phyloP scores from a whole-genome alignment of 2,113 vertebrate species.

The Lepisosteus osseus region DNA sequence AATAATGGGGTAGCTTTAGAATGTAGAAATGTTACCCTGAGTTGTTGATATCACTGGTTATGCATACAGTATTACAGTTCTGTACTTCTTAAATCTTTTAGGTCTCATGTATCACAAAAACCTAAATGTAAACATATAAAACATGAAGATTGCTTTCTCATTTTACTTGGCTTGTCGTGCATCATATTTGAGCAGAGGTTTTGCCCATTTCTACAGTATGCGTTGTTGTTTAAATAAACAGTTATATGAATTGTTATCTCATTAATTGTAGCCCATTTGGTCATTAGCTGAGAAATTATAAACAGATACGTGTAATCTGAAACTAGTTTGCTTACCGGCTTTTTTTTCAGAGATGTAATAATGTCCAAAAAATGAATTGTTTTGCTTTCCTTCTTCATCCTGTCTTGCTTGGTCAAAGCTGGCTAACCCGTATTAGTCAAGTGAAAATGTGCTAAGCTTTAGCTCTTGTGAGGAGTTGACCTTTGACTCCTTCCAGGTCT shows the following conservation, averaged over 20 bases:
- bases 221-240: too few relatives aligned
- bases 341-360: conserved; percentile 61
- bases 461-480: conserved; percentile 63
- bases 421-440: conserved; percentile 30
- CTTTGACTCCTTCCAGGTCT: conserved; percentile 83
- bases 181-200: too few relatives aligned
- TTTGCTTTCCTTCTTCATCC: conserved; percentile 63
- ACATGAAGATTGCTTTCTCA: too few relatives aligned
- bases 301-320: neutral
- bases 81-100: too few relatives aligned
- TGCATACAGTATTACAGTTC: too few relatives aligned
- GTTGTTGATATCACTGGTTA: too few relatives aligned
- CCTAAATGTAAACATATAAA: too few relatives aligned
- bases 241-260: neutral
- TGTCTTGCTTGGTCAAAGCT: conserved; percentile 31
- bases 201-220: too few relatives aligned
- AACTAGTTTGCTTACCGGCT: conserved; percentile 58
- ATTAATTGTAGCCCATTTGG: neutral
- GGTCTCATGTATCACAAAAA: too few relatives aligned
- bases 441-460: conserved; percentile 51
- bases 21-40: too few relatives aligned
- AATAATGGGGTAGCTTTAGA: too few relatives aligned
- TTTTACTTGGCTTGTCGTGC: too few relatives aligned
- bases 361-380: conserved; percentile 54
- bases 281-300: neutral